Conservation (phyloP, 1,140 invertebrate genomes). For the Drosophila serrata region DNA sequence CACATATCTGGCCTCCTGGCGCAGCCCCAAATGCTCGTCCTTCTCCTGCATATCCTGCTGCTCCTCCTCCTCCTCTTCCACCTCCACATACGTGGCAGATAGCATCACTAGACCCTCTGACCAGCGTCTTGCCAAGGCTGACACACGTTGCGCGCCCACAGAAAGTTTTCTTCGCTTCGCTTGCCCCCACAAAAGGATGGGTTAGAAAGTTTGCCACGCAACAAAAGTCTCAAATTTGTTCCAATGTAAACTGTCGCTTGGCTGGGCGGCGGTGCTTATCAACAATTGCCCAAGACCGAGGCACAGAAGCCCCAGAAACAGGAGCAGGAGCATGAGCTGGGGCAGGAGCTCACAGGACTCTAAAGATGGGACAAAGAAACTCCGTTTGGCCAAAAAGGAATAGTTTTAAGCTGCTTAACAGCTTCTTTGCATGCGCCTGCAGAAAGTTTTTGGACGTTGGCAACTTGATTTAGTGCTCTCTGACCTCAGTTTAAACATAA, state of each 20-base stretch:
- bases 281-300: conserved; percentile 72
- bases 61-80: neutral
- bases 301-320: neutral
- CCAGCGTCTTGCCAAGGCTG: conserved; percentile 28
- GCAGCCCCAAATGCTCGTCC: neutral
- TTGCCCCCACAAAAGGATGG: neutral
- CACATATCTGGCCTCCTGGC: conserved; percentile 43
- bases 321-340: neutral
- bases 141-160: conserved; percentile 45
- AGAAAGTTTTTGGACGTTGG: conserved; percentile 61
- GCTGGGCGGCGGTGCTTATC: conserved; percentile 74
- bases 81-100: conserved; percentile 62
- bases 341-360: neutral
- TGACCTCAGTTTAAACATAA: conserved; percentile 85
- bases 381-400: conserved; percentile 34
- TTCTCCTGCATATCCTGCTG: neutral
- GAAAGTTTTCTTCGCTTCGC: conserved; percentile 19
- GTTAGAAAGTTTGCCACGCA: conserved; percentile 56
- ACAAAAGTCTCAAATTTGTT: conserved; percentile 83
- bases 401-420: conserved; percentile 85
- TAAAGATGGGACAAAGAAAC: conserved; percentile 8
- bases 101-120: conserved; percentile 36
- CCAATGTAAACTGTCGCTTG: conserved; percentile 81
- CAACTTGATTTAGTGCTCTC: conserved; percentile 85
- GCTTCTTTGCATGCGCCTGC: conserved; percentile 62